Percentiles rank a stretch among this genome's conserved stretches.
Evolutionary conservation across 2,797 vertebrate species (phyloP).

Genomic region (Acanthopagrus latus): DNA sequence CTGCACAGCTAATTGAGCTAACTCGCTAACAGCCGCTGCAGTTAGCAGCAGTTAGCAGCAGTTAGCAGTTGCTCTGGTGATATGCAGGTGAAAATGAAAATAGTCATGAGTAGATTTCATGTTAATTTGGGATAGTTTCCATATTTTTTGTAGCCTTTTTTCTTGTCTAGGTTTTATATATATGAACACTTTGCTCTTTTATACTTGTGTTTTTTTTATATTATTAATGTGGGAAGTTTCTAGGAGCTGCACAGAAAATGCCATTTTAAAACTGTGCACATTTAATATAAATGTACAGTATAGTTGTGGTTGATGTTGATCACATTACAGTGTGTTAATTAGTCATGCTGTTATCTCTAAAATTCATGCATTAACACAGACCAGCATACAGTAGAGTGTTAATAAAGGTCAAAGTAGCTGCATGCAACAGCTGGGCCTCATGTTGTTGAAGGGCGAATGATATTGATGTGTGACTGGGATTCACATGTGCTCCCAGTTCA

Average conservation of each 20-base stretch:
- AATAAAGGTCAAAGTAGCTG: slow-evolving; percentile 28
- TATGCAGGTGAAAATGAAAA: not conserved
- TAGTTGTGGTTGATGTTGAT: not conserved
- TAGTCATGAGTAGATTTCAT: not conserved
- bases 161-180: too few relatives aligned
- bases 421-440: slow-evolving; percentile 5
- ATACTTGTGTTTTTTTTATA: too few relatives aligned
- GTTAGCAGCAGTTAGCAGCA: too few relatives aligned
- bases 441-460: slow-evolving; percentile 60
- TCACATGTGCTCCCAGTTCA: slow-evolving; percentile 43
- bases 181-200: too few relatives aligned
- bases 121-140: not conserved
- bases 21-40: too few relatives aligned
- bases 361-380: not conserved
- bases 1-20: too few relatives aligned
- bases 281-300: too few relatives aligned
- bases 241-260: too few relatives aligned
- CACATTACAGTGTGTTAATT: not conserved
- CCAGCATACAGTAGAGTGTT: not conserved
- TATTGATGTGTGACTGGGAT: slow-evolving; percentile 71
- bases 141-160: too few relatives aligned
- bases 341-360: not conserved
- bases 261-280: too few relatives aligned
- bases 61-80: too few relatives aligned
- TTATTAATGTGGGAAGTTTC: too few relatives aligned